A percentile compares a stretch with the other conserved stretches of the same genome.
phyloP scores from a whole-genome alignment of 2,888 invertebrate species.

The Horisme vitalbata region DNA sequence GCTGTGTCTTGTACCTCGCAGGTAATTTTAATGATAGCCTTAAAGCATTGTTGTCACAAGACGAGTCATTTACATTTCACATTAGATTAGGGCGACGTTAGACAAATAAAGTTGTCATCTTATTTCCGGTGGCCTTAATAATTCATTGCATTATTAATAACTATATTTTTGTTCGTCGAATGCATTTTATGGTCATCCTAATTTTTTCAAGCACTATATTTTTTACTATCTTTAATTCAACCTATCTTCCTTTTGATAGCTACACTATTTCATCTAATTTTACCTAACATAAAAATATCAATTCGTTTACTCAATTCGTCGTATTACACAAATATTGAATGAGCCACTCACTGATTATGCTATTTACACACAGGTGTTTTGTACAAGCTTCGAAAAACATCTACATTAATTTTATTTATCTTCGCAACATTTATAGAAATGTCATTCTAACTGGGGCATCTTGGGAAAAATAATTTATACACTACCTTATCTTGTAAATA shows the following conservation, averaged over 20 bases:
- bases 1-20: slow-evolving; percentile 43
- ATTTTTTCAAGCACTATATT: slow-evolving; percentile 3
- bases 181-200: not conserved
- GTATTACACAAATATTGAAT: slow-evolving; percentile 14
- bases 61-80: slow-evolving; percentile 59
- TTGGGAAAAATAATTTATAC: too few relatives aligned
- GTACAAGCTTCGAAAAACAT: slow-evolving; percentile 12
- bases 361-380: slow-evolving; percentile 13
- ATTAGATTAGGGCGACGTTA: slow-evolving; percentile 66
- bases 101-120: slow-evolving; percentile 68
- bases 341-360: slow-evolving; percentile 12
- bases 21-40: slow-evolving; percentile 57
- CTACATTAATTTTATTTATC: slow-evolving; percentile 1
- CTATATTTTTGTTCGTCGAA: not conserved
- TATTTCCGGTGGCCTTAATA: slow-evolving; percentile 63
- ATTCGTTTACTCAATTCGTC: slow-evolving; percentile 6
- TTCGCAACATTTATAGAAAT: not conserved
- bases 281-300: slow-evolving; percentile 3
- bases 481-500: too few relatives aligned
- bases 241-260: too few relatives aligned
- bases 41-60: slow-evolving; percentile 60
- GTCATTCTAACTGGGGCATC: too few relatives aligned
- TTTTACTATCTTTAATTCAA: too few relatives aligned
- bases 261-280: not conserved
- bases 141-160: not conserved